phyloP scores from a whole-genome alignment of 2,888 invertebrate species.

The Adelphocoris suturalis region DNA sequence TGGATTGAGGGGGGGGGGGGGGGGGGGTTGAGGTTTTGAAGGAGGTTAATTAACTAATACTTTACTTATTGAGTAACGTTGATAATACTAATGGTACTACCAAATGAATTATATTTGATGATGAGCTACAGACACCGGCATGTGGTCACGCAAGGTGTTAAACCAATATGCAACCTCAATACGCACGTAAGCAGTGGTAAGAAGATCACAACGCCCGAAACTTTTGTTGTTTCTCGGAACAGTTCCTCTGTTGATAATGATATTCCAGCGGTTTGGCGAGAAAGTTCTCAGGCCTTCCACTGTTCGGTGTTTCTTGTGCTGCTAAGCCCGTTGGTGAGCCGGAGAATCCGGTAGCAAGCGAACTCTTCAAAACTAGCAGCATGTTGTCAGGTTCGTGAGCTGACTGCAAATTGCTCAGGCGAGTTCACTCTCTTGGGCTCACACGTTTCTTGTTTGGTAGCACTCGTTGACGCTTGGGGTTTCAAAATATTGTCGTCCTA shows the following conservation, averaged over 20 bases:
- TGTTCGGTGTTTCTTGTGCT: background rate
- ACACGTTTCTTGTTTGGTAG: conserved; percentile 38
- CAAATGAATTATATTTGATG: too few species aligned
- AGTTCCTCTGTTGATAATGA: background rate
- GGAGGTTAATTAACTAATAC: too few species aligned
- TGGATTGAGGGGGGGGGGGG: too few species aligned
- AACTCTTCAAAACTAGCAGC: conserved; percentile 52
- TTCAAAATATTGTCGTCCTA: too few species aligned
- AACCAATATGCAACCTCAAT: too few species aligned
- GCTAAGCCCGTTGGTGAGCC: background rate
- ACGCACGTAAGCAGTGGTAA: too few species aligned
- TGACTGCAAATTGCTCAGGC: conserved; percentile 32
- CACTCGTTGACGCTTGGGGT: conserved; percentile 9
- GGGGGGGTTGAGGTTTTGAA: too few species aligned
- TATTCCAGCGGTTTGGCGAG: background rate
- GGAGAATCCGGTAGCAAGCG: conserved; percentile 2
- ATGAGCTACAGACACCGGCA: too few species aligned
- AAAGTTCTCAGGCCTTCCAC: background rate
- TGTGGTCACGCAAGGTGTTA: too few species aligned
- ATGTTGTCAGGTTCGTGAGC: conserved; percentile 44
- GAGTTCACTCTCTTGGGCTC: background rate
- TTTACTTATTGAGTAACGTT: too few species aligned
- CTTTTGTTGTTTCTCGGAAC: background rate
- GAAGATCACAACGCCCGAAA: too few species aligned
- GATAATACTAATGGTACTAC: too few species aligned